A percentile compares a stretch with the other conserved stretches of the same genome.
Evolutionary conservation across 2,888 invertebrate genomes (phyloP).

Genomic region (Pachydiplax longipennis): DNA sequence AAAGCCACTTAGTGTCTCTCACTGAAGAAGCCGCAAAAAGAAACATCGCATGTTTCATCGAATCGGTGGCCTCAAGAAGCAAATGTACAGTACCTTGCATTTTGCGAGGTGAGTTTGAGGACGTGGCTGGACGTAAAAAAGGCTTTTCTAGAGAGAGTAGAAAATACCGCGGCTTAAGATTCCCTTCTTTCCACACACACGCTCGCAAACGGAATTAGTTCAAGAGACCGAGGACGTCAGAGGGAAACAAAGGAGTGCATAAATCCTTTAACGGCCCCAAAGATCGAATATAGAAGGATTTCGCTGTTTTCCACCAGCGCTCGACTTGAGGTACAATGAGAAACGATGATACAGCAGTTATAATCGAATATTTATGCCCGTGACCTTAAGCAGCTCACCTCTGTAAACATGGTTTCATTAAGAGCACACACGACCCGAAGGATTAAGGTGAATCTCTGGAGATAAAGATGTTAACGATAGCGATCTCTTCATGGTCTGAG

Average conservation of each 20-base stretch:
- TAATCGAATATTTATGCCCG: conserved; percentile 6
- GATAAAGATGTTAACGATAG: no score
- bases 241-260: background rate
- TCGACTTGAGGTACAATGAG: background rate
- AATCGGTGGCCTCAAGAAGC: background rate
- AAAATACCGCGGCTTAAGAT: background rate
- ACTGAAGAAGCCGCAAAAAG: conserved; percentile 10
- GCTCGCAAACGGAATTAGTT: conserved; percentile 20
- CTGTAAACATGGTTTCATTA: conserved; percentile 13
- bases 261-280: background rate
- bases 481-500: no score
- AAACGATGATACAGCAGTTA: conserved; percentile 7
- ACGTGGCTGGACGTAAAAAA: background rate
- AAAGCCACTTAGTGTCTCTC: background rate
- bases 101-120: background rate
- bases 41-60: background rate
- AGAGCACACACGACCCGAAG: background rate
- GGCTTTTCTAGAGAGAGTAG: background rate
- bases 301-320: background rate
- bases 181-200: background rate
- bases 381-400: background rate
- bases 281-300: background rate
- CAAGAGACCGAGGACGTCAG: background rate
- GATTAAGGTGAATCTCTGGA: no score
- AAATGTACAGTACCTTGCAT: background rate